Evolutionary conservation across 2,888 invertebrate species (phyloP).

Genomic region (Apodemia mormo): DNA sequence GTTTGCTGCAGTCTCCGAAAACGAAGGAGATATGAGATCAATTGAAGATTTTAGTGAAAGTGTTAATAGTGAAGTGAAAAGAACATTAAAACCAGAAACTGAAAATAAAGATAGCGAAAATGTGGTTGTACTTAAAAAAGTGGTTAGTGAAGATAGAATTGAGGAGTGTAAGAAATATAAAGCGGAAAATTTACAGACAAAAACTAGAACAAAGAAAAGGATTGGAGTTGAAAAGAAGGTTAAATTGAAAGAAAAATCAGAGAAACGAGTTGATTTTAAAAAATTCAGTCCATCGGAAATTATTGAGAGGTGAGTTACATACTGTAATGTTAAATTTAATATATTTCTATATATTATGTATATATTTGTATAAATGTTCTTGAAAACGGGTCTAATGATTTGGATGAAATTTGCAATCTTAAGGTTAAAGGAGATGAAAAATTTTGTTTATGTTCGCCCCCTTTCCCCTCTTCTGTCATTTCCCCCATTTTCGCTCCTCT

Average conservation of each 20-base stretch:
- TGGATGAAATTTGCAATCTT: too few species aligned
- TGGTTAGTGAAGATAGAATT: neutral
- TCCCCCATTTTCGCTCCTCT: too few species aligned
- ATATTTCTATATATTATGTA: too few species aligned
- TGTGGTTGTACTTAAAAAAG: neutral
- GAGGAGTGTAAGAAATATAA: neutral
- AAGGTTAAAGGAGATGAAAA: too few species aligned
- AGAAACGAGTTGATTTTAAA: neutral
- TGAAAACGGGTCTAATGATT: too few species aligned
- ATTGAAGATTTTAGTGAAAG: neutral
- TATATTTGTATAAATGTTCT: too few species aligned
- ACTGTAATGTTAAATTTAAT: too few species aligned
- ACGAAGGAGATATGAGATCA: neutral
- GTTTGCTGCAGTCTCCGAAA: neutral
- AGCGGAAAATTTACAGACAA: neutral
- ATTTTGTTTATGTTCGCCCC: too few species aligned
- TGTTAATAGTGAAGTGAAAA: neutral
- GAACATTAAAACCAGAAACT: neutral
- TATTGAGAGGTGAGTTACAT: neutral
- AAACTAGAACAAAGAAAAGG: neutral
- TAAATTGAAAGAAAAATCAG: constrained; percentile 2
- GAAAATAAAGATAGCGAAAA: neutral
- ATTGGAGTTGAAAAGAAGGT: neutral
- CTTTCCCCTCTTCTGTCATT: too few species aligned
- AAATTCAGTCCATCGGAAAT: constrained; percentile 3